phyloP scores from a whole-genome alignment of 2,113 vertebrate species.

The Neotoma lepida region DNA sequence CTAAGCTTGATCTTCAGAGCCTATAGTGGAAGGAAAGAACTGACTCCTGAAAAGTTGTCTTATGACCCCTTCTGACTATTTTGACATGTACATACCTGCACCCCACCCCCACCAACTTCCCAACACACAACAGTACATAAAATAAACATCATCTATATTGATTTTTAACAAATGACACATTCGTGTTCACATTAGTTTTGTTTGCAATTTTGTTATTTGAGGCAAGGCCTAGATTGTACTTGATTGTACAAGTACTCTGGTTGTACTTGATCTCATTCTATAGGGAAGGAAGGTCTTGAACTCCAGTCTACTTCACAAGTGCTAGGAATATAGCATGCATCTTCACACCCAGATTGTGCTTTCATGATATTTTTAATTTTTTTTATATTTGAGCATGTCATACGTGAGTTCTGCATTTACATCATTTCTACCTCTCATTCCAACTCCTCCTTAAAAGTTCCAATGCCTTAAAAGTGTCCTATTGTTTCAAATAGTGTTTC shows the following conservation, averaged over 20 bases:
- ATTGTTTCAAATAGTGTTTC: conserved; percentile 44
- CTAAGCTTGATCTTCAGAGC: not conserved
- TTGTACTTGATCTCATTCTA: not conserved
- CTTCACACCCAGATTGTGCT: not conserved
- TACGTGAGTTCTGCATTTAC: not conserved
- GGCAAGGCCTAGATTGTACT: too few relatives aligned
- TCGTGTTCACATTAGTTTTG: not conserved
- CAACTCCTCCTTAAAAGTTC: not conserved
- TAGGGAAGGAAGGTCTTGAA: not conserved
- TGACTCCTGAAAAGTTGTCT: not conserved
- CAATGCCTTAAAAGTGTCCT: not conserved
- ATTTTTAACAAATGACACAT: conserved; percentile 33
- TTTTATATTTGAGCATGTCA: not conserved
- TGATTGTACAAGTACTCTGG: too few relatives aligned
- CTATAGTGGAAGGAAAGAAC: not conserved
- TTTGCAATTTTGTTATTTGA: not conserved
- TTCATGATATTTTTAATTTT: not conserved
- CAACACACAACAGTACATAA: not conserved
- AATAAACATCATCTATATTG: not conserved
- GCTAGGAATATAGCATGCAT: not conserved
- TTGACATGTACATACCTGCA: not conserved
- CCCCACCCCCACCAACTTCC: too few relatives aligned
- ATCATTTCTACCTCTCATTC: not conserved
- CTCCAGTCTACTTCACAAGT: too few relatives aligned
- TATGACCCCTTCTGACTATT: not conserved